Base-by-base conservation (phyloP, 1,140 invertebrate species). In the Formica selysi region DNA sequence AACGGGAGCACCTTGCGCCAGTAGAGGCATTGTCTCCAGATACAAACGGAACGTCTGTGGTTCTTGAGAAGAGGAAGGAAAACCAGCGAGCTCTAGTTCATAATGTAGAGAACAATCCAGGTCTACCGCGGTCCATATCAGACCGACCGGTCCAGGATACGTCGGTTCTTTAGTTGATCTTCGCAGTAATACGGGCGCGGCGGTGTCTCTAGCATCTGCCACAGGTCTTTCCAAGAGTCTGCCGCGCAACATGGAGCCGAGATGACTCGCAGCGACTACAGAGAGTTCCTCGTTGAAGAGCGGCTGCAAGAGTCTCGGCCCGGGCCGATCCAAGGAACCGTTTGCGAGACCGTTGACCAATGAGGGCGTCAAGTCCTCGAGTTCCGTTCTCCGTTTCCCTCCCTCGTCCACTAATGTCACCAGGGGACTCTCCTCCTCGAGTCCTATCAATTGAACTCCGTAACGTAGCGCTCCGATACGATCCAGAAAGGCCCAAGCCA, bases 121-220 rank as follows among this genome's bases (percentile, higher is more conserved):
- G 92, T 98, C 98, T 5, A 99, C 96, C 1, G 97, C 96, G 54
- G 97, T 94, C 98, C 98, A 99, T 16, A 97, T 97, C 44, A 98
- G 95, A 22, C 97, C 98, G n/a, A 97, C 96, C 3, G 96, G 93
- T 3, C 95, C 95, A 0, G 95, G 95, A 16, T 94, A 88, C 0
- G 95, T 93, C 32, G 96, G 96, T 7, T 96, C 96, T 41, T 86
- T 88, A 11, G 83, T 89, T 26, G 74, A 74, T 5, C 96, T 95
- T 51, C 96, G 96, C 4, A 98, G 92, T 3, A 98, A 91, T 6
- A 97, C 95, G 0, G 97, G 97, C 16, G 96, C 95, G 0, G 96
- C 95, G 0, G 96, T 96, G 81, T 97, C 96, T 7, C 97, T 96
- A 0, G 97, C 97, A 90, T 98, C 98, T 0, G 97, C 97, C 3